Percentiles rank a stretch among this genome's conserved stretches.
Conservation (phyloP, 30 jellyfish, hydroid and myxozoan species). For the Cassiopea xamachana region DNA sequence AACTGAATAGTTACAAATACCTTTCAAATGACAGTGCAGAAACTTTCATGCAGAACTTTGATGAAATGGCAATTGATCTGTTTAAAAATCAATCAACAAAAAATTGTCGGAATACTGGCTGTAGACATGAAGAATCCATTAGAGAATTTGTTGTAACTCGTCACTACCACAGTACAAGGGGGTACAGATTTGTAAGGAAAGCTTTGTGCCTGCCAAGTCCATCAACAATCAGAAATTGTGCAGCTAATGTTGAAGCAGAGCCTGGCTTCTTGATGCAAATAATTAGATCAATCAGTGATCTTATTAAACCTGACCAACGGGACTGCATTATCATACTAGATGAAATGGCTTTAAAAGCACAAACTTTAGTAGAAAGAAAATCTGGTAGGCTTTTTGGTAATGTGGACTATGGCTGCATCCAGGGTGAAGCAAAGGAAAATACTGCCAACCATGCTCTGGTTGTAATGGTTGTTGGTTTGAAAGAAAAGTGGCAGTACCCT, state of each 20-base stretch:
- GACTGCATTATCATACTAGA: constrained; percentile 23
- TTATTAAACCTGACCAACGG: not conserved
- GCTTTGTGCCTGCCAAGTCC: constrained; percentile 40
- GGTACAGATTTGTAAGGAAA: constrained; percentile 30
- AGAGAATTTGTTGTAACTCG: constrained; percentile 45
- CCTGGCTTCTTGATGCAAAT: constrained; percentile 45
- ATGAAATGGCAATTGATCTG: constrained; percentile 9
- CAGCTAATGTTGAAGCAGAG: constrained; percentile 34
- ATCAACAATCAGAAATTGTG: constrained; percentile 48
- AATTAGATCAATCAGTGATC: not conserved
- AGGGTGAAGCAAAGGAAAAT: constrained; percentile 24
- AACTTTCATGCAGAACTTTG: constrained; percentile 5
- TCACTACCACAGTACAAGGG: constrained; percentile 49
- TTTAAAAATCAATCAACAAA: constrained; percentile 16
- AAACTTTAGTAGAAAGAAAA: constrained; percentile 20
- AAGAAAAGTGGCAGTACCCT: constrained; percentile 20
- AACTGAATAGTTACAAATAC: constrained; percentile 11
- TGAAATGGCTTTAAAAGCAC: constrained; percentile 38
- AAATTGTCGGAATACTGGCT: not conserved
- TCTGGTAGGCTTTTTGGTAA: constrained; percentile 24
- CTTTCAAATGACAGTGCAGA: constrained; percentile 2
- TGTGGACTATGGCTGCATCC: constrained; percentile 43
- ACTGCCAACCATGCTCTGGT: constrained; percentile 28
- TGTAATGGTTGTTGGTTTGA: constrained; percentile 47
- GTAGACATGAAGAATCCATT: not conserved